phyloP scores from a whole-genome alignment of 2,113 vertebrate species.

The Oryctolagus cuniculus region DNA sequence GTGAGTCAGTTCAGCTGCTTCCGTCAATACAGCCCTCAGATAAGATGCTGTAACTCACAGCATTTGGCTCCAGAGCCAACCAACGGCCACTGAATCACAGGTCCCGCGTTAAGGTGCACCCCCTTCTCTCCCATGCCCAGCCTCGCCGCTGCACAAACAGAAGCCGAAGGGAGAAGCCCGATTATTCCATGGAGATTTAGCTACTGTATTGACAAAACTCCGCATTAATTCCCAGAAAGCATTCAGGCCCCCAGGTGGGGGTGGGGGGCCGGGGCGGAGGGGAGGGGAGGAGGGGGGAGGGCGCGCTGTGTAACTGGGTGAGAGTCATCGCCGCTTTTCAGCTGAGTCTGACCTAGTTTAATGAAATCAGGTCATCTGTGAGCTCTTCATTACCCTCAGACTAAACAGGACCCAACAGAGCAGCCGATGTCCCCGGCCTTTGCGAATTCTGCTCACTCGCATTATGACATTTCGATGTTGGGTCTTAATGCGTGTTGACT shows the following conservation, averaged over 20 bases:
- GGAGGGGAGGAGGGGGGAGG: neutral
- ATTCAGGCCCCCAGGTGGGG: slow-evolving; percentile 70
- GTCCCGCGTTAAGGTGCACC: neutral
- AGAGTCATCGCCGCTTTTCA: slow-evolving; percentile 84
- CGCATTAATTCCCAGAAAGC: slow-evolving; percentile 81
- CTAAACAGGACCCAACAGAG: slow-evolving; percentile 91
- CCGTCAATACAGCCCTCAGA: slow-evolving; percentile 46
- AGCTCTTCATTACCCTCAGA: slow-evolving; percentile 96
- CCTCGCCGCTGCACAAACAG: slow-evolving; percentile 66
- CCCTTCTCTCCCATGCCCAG: neutral
- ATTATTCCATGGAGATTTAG: slow-evolving; percentile 67
- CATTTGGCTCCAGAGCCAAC: neutral
- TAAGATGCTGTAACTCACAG: slow-evolving; percentile 54
- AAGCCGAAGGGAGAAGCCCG: slow-evolving; percentile 66
- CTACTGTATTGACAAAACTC: slow-evolving; percentile 76
- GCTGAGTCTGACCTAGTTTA: slow-evolving; percentile 92
- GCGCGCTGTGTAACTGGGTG: slow-evolving; percentile 80
- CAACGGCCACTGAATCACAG: neutral
- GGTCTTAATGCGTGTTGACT: slow-evolving; percentile 89
- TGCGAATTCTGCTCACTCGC: slow-evolving; percentile 84
- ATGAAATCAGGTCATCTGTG: slow-evolving; percentile 95
- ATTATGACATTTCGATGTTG: slow-evolving; percentile 87
- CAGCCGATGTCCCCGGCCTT: slow-evolving; percentile 87
- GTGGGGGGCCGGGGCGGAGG: slow-evolving; percentile 11
- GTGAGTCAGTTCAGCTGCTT: slow-evolving; percentile 38